Conservation (phyloP, 2,888 invertebrate species). For the Micoletzkya japonica region DNA sequence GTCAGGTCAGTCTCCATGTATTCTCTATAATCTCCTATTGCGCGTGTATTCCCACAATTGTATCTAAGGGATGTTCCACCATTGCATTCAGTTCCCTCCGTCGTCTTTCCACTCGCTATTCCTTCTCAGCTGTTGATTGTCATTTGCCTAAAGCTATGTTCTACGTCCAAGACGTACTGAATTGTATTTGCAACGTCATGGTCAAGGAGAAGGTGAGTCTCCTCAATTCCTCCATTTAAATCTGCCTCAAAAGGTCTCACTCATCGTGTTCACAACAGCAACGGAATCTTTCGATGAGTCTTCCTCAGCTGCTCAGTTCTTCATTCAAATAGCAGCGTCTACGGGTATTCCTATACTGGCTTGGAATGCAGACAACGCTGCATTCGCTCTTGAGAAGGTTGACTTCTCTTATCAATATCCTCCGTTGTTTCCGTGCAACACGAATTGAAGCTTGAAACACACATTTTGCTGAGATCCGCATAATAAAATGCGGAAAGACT, state of each 20-base stretch:
- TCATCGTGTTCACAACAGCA: slow-evolving; percentile 58
- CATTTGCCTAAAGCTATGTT: slow-evolving; percentile 53
- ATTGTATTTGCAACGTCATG: slow-evolving; percentile 57
- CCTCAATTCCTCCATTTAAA: background rate
- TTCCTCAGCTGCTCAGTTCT: slow-evolving; percentile 49
- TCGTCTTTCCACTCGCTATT: slow-evolving; percentile 44
- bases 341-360: slow-evolving; percentile 89
- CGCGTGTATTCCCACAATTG: no score
- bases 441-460: no score
- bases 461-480: no score
- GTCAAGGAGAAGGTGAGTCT: slow-evolving; percentile 31
- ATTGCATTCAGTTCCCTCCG: slow-evolving; percentile 42
- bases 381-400: slow-evolving; percentile 66
- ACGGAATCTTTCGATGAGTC: slow-evolving; percentile 54
- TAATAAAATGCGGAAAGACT: no score
- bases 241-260: slow-evolving; percentile 34
- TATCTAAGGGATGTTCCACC: no score
- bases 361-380: slow-evolving; percentile 97
- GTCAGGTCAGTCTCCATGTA: slow-evolving; percentile 45
- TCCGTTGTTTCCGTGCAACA: no score
- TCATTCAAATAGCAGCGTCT: slow-evolving; percentile 41
- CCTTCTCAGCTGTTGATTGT: slow-evolving; percentile 52
- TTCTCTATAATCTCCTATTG: no score
- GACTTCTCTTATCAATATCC: no score
- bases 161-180: slow-evolving; percentile 54